A percentile compares a stretch with the other conserved stretches of the same genome.
Conservation (phyloP, 2,888 invertebrate genomes). For the Aphidius colemani region DNA sequence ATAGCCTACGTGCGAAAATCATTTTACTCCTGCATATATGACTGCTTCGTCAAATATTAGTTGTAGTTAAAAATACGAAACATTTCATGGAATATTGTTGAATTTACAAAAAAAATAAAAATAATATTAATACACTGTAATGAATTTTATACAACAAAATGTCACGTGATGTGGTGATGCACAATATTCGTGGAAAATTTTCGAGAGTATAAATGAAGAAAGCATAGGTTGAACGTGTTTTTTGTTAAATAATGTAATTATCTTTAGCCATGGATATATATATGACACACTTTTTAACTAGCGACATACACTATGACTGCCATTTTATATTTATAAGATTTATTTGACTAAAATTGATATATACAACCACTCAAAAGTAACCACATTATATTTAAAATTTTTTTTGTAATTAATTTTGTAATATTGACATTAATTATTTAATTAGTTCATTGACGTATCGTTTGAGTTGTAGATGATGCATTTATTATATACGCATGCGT, state of each 20-base stretch:
- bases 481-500: too few species aligned
- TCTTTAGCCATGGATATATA: conserved; percentile 37
- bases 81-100: background rate
- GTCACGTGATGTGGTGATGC: conserved; percentile 1
- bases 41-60: conserved; percentile 4
- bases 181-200: conserved; percentile 13
- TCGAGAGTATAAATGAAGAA: conserved; percentile 20
- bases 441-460: too few species aligned
- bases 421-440: too few species aligned
- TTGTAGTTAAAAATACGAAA: conserved; percentile 5
- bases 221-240: conserved; percentile 48
- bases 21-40: conserved; percentile 7
- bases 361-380: too few species aligned
- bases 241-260: conserved; percentile 60
- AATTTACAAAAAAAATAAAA: background rate
- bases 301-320: too few species aligned
- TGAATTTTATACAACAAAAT: background rate
- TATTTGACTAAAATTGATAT: too few species aligned
- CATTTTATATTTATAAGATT: background rate
- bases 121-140: background rate
- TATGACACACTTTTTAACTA: too few species aligned
- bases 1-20: conserved; percentile 21
- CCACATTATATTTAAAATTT: background rate
- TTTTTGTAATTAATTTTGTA: background rate
- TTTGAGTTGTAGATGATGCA: too few species aligned